These are phyloP conservation scores for Erannis defoliaria DNA, from an alignment of 2,888 invertebrate genomes.

Conservation along the genomic window DNA sequence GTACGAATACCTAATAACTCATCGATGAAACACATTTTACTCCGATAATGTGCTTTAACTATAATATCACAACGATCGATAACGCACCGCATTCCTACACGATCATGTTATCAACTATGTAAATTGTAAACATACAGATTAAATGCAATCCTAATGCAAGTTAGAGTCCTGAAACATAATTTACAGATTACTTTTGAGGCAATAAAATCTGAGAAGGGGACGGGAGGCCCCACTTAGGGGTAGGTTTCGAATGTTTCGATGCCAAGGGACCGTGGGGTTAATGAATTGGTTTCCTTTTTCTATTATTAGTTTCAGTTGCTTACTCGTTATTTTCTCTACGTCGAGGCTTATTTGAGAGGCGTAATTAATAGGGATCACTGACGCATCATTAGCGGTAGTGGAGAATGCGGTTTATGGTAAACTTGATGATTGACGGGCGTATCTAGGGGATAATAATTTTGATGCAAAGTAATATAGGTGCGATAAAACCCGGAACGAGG, in stretches of 20 bases:
- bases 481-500: too few species aligned
- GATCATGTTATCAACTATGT: constrained; percentile 7
- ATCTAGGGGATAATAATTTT: too few species aligned
- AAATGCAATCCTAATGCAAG: constrained; percentile 19
- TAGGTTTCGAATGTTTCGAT: constrained; percentile 38
- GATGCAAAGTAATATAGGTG: too few species aligned
- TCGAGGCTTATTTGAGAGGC: constrained; percentile 10
- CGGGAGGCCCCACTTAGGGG: constrained; percentile 17
- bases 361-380: constrained; percentile 12
- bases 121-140: constrained; percentile 26
- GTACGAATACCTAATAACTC: neutral
- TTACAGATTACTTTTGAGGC: constrained; percentile 33
- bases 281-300: constrained; percentile 57
- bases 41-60: neutral
- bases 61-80: constrained; percentile 11
- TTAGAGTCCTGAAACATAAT: constrained; percentile 23
- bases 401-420: constrained; percentile 1
- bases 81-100: constrained; percentile 3
- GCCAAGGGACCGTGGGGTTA: constrained; percentile 45
- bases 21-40: constrained; percentile 1
- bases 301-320: constrained; percentile 56
- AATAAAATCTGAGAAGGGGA: constrained; percentile 35
- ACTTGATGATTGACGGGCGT: neutral
- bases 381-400: neutral
- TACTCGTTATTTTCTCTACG: constrained; percentile 45